Base-by-base conservation (phyloP, 2,888 invertebrate genomes). In the Graphium colonna region DNA sequence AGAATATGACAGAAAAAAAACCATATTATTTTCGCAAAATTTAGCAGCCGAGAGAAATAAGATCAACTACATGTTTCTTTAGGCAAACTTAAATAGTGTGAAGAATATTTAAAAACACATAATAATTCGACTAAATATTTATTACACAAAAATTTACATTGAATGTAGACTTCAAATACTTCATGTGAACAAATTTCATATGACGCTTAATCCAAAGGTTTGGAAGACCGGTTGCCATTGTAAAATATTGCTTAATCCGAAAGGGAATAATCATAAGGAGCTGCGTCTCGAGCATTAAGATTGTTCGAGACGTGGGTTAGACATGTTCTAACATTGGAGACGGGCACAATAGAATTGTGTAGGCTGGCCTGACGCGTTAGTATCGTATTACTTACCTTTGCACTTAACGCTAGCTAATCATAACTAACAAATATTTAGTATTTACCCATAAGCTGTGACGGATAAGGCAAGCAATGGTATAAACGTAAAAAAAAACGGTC, bases 281-380 rank as follows among this genome's bases (percentile, higher is more conserved):
- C 28, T 41, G 10, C 5, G 17, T n/a, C n/a, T 43, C 15, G 39
- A 13, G 17, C 9, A 36, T 42, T 42, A 38, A 43, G 28, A 13
- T 48, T 26, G 21, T 44, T 44, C 31, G 31, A 49, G 46, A 47
- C 42, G 46, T 50, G 46, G 46, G 54, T 50, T 41, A 4, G 42
- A 36, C 53, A 31, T 9, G 15, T 3, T 42, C 36, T 28, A 26
- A 51, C 54, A 46, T 51, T 13, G 45, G 41, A 50, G 45, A 44
- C 13, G 18, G n/a, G 12, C 17, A 55, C 54, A 55, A 55, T 50
- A 50, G 50, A 12, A 9, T 47, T 15, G 41, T 50, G 54, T 51
- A 42, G 50, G 45, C 15, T 17, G 41, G 41, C 8, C 54, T 50
- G 41, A 55, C 54, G 33, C 50, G 50, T 17, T 28, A 28, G 41